Base-by-base conservation (phyloP, 1,140 invertebrate genomes). In the Marisa cornuarietis region DNA sequence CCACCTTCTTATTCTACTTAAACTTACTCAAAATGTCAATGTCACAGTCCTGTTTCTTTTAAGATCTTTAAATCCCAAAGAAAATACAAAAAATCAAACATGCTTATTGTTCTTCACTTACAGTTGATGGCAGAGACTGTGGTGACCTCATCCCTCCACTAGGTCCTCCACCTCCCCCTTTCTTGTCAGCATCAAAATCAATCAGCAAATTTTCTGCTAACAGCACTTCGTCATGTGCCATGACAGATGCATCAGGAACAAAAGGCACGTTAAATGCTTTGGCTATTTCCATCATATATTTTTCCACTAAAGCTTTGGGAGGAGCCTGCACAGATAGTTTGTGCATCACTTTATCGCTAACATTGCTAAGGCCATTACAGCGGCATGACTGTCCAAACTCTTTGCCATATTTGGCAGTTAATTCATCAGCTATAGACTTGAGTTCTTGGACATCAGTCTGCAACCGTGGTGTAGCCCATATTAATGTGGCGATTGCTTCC, bases 241-340 rank as follows among this genome's bases (percentile, higher is more conserved):
- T 96, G 18, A 97, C 89, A 81, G 84, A 81, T 20, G 86, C 86
- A 81, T 91, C 90, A 20, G 89, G 89, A 71, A 89, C 87, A 84
- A 90, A 91, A 26, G 87, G 87, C 9, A 91, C 87, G 83, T 88
- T 89, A 79, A 89, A 91, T 90, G 96, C 97, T 88, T 96, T 98
- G 9, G 98, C 97, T 84, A 99, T 99, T 92, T 99, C 98, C 65
- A 92, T 89, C 87, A 92, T 88, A 83, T 92, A 93, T 71, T 96
- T 97, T 90, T 99, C 99, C 69, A 99, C 96, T 16, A 99, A 92
- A 77, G 99, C 91, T 90, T 98, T 99, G 0, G 97, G 96, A 7
- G 99, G 99, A 66, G 97, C 97, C 87, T 99, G 97, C 7, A 99
- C 95, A 63, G 96, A 95, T 90, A 99, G 92, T 92, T 99, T 99